Percentiles rank a stretch among this genome's conserved stretches.
These are phyloP conservation scores for Piaya cayana DNA, from an alignment of 2,113 vertebrate species.

Conservation along the genomic window DNA sequence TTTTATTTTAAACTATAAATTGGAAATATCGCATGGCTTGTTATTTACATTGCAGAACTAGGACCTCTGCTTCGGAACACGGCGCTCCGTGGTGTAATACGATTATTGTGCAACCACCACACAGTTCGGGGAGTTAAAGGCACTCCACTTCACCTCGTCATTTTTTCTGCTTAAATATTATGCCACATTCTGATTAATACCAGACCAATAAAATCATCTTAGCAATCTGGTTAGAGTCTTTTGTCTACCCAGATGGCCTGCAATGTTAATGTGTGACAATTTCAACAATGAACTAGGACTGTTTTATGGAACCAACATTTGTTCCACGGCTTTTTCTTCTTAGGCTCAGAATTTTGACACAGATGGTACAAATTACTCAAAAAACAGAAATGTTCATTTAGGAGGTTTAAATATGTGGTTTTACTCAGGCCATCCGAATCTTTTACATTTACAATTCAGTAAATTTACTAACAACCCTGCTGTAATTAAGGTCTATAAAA, in stretches of 20 bases:
- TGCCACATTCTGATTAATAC: conserved; percentile 86
- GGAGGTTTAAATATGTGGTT: conserved; percentile 87
- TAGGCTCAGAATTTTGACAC: conserved; percentile 87
- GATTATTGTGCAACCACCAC: conserved; percentile 46
- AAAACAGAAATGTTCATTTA: conserved; percentile 87
- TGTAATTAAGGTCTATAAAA: conserved; percentile 81
- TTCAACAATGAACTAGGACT: conserved; percentile 87
- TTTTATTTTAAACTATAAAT: conserved; percentile 70
- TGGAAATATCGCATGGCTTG: conserved; percentile 61
- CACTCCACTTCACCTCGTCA: conserved; percentile 79
- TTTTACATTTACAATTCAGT: conserved; percentile 82
- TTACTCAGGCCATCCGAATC: conserved; percentile 82
- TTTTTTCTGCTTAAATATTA: conserved; percentile 83
- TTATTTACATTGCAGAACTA: conserved; percentile 66
- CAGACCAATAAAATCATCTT: conserved; percentile 86
- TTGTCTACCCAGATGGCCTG: conserved; percentile 88
- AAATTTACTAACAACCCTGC: conserved; percentile 82
- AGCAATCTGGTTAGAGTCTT: conserved; percentile 84
- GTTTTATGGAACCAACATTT: conserved; percentile 89
- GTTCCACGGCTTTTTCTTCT: conserved; percentile 84
- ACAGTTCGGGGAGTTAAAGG: conserved; percentile 58
- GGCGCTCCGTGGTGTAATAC: neutral
- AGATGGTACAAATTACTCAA: conserved; percentile 89
- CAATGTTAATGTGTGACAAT: conserved; percentile 88
- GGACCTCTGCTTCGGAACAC: conserved; percentile 40